Conservation (phyloP, 1,140 invertebrate genomes). For the Trichoplusia ni region DNA sequence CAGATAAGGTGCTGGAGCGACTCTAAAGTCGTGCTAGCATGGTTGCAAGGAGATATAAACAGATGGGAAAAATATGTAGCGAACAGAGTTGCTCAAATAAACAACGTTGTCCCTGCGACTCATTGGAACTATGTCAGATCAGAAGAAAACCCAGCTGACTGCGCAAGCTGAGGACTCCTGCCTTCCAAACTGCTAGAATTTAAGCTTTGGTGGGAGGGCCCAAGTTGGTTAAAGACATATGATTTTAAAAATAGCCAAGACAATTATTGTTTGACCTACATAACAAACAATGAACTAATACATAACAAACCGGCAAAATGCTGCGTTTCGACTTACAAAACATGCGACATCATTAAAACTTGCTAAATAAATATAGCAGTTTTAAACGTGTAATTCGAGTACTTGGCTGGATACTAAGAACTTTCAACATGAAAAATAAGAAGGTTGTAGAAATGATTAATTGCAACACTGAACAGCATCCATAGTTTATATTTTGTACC, state of each 20-base stretch:
- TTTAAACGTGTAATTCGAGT: neutral
- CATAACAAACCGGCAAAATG: neutral
- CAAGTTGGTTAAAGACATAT: neutral
- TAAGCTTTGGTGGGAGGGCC: neutral
- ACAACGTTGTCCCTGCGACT: neutral
- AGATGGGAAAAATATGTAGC: conserved; percentile 24
- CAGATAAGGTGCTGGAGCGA: conserved; percentile 22
- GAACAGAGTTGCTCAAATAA: conserved; percentile 1
- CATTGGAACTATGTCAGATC: conserved; percentile 9
- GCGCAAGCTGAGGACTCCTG: neutral
- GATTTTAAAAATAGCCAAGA: neutral
- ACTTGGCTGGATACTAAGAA: neutral
- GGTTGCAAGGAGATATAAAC: conserved; percentile 24
- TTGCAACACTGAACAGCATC: too few species aligned
- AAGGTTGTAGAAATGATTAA: too few species aligned
- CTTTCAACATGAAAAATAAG: neutral
- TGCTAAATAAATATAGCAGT: neutral
- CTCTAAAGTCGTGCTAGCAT: conserved; percentile 31
- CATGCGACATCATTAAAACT: neutral
- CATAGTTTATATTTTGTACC: too few species aligned
- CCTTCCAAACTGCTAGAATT: neutral
- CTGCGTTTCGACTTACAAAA: neutral
- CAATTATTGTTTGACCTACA: neutral
- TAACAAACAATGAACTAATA: neutral
- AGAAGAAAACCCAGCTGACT: conserved; percentile 17